Evolutionary conservation across 2,888 invertebrate species (phyloP), one percentile per base, ranked within the genome.

Genomic region (Brachynemurus nebulosus): DNA sequence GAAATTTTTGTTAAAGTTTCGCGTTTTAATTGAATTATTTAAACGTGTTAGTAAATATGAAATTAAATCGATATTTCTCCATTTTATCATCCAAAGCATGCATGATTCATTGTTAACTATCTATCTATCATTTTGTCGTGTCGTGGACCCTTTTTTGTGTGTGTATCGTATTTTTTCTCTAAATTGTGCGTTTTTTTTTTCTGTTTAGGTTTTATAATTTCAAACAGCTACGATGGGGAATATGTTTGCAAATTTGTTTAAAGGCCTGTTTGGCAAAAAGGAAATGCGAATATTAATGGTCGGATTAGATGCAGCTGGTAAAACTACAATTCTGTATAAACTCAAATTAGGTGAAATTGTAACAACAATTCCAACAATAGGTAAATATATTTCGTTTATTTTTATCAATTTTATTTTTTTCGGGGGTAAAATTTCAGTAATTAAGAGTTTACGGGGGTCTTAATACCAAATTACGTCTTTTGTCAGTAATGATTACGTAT

Each of bases 281-380:
- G 96, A 98, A 78, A 97, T 98, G 97, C 86, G 98, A 78, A 96
- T 97, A 81, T 77, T 97, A 73, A 97, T 97, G 96, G 93, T 95
- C 59, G 93, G 93, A 66, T 79, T 95, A 66, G 96, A 97, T 78
- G 96, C 96, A 63, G 97, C 97, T 74, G 97, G 97, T 78, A 97
- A 97, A 84, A 97, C 97, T 65, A 97, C 96, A 72, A 97, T 97
- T 74, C 78, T 97, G 72, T 96, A 96, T 80, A 97, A 97, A 84
- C 82, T 97, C 68, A 97, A 97, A 81, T 80, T 97, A 78, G 96
- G 96, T 68, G 96, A 97, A 86, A 96, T 96, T 77, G 96, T 97
- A 66, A 96, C 96, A 67, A 97, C 97, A 65, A 97, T 97, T 75
- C 97, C 97, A 63, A 97, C 96, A 61, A 97, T 97, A 76, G 96